Evolutionary conservation across 2,888 invertebrate genomes (phyloP), one percentile per base, ranked within the genome.

Genomic region (Eupithecia exiguata): DNA sequence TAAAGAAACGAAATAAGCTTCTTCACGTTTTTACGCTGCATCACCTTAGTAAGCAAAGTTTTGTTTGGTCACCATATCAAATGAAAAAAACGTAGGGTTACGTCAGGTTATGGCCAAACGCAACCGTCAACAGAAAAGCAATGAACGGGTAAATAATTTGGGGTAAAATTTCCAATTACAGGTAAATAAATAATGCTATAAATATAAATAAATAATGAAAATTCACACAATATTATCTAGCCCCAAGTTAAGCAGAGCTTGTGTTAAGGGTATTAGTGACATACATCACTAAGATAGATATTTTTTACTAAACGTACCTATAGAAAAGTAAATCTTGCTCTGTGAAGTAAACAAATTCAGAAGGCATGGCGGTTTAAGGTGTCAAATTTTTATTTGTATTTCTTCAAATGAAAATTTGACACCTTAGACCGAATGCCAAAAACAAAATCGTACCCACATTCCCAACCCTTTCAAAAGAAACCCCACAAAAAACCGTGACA

Each of bases 401-500:
- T n/a, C n/a, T n/a, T n/a, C n/a, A n/a, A n/a, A n/a, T n/a, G n/a
- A n/a, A n/a, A n/a, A n/a, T n/a, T n/a, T 53, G n/a, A 10, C 38
- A 43, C 25, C 14, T 14, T 21, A 40, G 43, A 38, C n/a, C 6
- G 10, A 66, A 25, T 21, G 12, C 36, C 38, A 36, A 70, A 70
- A 49, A 21, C 25, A 25, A 53, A 74, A 67, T 38, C 66, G 62
- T 43, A 58, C n/a, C 16, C 10, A 65, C 21, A 65, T 65, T n/a
- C 46, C 36, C 36, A 69, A 69, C 38, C 53, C 67, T 14, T 75
- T 70, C 25, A 65, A 69, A 71, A 43, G 36, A 58, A 72, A 66
- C 36, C 69, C 62, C 53, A 43, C 58, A 76, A 75, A 77, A 78
- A 78, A 76, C 58, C 68, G 74, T 70, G 53, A 71, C 69, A 83